Base-by-base conservation (phyloP, 2,888 invertebrate genomes). In the Eudasyphora cyanicolor region DNA sequence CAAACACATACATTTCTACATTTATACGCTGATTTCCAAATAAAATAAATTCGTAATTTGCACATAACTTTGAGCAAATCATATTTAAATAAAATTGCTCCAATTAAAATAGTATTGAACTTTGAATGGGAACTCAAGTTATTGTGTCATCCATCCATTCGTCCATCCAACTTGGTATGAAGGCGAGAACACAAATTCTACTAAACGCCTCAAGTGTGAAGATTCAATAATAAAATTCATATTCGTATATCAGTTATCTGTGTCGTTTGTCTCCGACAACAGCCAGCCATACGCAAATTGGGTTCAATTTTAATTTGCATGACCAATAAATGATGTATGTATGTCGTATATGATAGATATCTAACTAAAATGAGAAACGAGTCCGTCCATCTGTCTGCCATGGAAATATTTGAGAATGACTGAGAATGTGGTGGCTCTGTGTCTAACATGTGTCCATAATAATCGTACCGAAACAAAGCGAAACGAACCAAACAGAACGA, bases 81-180 rank as follows among this genome's bases (percentile, higher is more conserved):
- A 57, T 57, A 27, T 57, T 76, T 70, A 60, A 17, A 51, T 7
- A 42, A 57, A 84, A 69, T 67, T 79, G 84, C 32, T 76, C 84
- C 81, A 84, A 84, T 84, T 84, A 84, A 84, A 81, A 84, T 76
- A 84, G 71, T 84, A 84, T 84, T 84, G 84, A 84, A 84, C 84
- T 84, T 84, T 84, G 78, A 78, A 84, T 84, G 57, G n/a, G 57
- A 64, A 67, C 60, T 76, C 64, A 78, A 60, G 71, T 24, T 77
- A 76, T 84, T 75, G 78, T 84, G 84, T 84, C 84, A 84, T 84
- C 81, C 78, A 42, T 67, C n/a, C n/a, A n/a, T n/a, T n/a, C n/a
- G n/a, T n/a, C n/a, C n/a, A n/a, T n/a, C n/a, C n/a, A n/a, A n/a
- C 24, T 79, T 76, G 24, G 64, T n/a, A n/a, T n/a, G n/a, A n/a